These are phyloP conservation scores for Ennomos quercinarius DNA, from an alignment of 2,888 invertebrate genomes.

Conservation along the genomic window DNA sequence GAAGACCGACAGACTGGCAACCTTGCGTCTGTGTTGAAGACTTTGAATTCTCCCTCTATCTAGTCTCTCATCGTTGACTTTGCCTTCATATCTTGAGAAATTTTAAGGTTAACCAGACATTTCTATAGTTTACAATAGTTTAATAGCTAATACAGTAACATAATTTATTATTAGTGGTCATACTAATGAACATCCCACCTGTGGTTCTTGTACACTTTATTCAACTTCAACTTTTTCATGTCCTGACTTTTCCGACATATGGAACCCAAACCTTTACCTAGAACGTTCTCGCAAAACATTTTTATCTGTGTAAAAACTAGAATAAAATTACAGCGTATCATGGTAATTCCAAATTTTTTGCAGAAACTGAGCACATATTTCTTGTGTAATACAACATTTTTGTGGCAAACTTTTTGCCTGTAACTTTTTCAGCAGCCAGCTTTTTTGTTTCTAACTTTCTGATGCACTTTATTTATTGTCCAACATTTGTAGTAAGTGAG, in stretches of 20 bases:
- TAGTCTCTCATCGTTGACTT: too few relatives aligned
- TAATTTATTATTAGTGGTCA: too few relatives aligned
- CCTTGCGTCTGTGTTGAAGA: too few relatives aligned
- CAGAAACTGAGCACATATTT: constrained; percentile 27
- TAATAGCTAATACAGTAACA: too few relatives aligned
- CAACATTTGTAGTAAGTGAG: constrained; percentile 25
- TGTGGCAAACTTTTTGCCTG: neutral
- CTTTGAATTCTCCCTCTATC: too few relatives aligned
- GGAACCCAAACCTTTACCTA: neutral
- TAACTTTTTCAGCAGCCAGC: constrained; percentile 1
- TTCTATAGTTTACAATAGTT: too few relatives aligned
- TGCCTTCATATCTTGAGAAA: too few relatives aligned
- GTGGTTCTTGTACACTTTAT: neutral
- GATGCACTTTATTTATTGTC: constrained; percentile 14
- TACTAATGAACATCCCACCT: too few relatives aligned
- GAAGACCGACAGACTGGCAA: too few relatives aligned
- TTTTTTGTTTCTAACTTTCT: constrained; percentile 2
- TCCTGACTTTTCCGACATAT: too few relatives aligned
- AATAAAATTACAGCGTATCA: constrained; percentile 40
- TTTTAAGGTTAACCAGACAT: too few relatives aligned
- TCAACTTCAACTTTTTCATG: neutral
- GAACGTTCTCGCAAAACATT: constrained; percentile 45
- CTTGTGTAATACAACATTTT: constrained; percentile 35
- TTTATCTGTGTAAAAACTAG: constrained; percentile 51
- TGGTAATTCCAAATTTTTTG: constrained; percentile 37